Evolutionary conservation across 2,797 vertebrate species (phyloP).

Genomic region (Arnoldichthys spilopterus): DNA sequence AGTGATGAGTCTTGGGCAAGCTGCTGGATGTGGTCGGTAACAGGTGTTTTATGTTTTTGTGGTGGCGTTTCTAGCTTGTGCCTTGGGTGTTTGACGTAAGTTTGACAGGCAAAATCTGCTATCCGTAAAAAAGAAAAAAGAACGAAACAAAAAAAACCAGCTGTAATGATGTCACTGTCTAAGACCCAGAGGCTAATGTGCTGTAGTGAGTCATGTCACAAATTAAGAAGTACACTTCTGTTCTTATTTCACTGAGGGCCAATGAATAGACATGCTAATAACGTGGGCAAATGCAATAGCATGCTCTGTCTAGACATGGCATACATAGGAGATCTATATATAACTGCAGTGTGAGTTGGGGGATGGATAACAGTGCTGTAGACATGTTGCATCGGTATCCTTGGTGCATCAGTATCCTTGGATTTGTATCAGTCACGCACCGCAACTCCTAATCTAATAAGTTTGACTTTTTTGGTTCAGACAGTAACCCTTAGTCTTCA

Average conservation of each 20-base stretch:
- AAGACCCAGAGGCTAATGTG: neutral
- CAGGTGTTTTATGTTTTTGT: slow-evolving; percentile 25
- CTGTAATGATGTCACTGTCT: slow-evolving; percentile 15
- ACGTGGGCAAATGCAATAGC: neutral
- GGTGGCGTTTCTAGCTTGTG: neutral
- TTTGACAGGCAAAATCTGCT: neutral
- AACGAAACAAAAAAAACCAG: neutral
- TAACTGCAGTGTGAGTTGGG: neutral
- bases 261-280: neutral
- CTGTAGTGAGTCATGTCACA: slow-evolving; percentile 2
- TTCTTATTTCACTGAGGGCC: neutral
- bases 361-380: neutral
- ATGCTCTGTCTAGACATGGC: slow-evolving; percentile 4
- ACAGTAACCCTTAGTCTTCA: neutral
- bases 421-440: neutral
- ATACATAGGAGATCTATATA: neutral
- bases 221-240: neutral
- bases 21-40: slow-evolving; percentile 15
- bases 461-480: no score
- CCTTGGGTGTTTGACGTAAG: neutral
- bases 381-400: neutral
- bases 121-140: neutral
- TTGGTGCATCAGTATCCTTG: neutral
- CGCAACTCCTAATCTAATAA: neutral
- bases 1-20: slow-evolving; percentile 14